phyloP scores from a whole-genome alignment of 1,140 invertebrate genomes.

The Lineus longissimus region DNA sequence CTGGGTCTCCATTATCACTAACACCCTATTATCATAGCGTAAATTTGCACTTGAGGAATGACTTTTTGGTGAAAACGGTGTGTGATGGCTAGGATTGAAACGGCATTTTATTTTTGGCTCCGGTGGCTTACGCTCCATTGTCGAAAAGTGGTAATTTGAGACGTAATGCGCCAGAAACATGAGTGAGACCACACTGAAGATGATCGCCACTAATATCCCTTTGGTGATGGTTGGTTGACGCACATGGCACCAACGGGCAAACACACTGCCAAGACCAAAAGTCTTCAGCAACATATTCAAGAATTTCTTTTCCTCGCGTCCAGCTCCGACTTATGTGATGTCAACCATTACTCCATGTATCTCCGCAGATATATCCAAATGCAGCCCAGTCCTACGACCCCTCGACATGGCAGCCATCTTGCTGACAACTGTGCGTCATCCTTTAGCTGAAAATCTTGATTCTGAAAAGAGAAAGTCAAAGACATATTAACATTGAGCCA shows the following conservation, averaged over 20 bases:
- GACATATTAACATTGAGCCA: too few species aligned
- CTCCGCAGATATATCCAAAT: too few species aligned
- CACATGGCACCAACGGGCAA: constrained; percentile 4
- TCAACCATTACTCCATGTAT: too few species aligned
- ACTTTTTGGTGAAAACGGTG: constrained; percentile 22
- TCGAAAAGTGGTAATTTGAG: constrained; percentile 7
- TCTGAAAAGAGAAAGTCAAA: too few species aligned
- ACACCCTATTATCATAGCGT: constrained; percentile 83
- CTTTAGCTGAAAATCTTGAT: too few species aligned
- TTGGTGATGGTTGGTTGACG: constrained; percentile 20
- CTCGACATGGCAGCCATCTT: too few species aligned
- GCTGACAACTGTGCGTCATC: too few species aligned
- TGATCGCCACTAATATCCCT: constrained; percentile 14
- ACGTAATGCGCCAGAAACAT: constrained; percentile 21
- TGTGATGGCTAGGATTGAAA: constrained; percentile 18
- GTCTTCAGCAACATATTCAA: too few species aligned
- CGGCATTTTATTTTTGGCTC: constrained; percentile 19
- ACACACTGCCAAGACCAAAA: too few species aligned
- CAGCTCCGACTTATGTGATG: too few species aligned
- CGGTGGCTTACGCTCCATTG: constrained; percentile 15
- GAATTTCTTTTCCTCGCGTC: too few species aligned
- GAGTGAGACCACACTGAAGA: constrained; percentile 18
- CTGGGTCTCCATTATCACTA: constrained; percentile 92
- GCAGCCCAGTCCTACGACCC: too few species aligned
- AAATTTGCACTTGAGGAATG: constrained; percentile 59